These are phyloP conservation scores for Cancer borealis DNA, from an alignment of 2,888 invertebrate genomes.

Conservation along the genomic window DNA sequence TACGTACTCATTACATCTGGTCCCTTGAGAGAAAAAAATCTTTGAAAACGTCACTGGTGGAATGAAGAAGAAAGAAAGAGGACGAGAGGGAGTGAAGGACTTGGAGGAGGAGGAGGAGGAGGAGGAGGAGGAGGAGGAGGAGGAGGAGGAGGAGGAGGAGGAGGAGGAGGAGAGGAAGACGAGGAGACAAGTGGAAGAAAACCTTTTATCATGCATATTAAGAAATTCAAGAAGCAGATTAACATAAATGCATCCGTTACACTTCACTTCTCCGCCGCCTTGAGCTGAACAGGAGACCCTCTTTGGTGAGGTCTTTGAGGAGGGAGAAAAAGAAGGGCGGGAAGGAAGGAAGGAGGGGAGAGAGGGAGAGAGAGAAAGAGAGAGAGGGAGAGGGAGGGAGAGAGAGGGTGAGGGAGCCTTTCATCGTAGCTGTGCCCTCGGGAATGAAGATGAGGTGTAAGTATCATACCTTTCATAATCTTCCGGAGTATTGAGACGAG, in stretches of 20 bases:
- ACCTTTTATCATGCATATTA: background rate
- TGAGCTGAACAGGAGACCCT: background rate
- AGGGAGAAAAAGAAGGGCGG: background rate
- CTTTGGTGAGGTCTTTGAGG: background rate
- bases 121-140: too few species aligned
- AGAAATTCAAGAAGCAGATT: background rate
- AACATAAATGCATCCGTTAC: background rate
- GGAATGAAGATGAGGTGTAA: conserved; percentile 8
- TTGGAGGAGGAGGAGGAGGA: background rate
- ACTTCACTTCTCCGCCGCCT: background rate
- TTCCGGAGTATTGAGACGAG: background rate
- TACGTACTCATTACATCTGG: background rate
- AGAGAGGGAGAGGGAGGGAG: background rate
- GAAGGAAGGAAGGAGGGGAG: background rate
- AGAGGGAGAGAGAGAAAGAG: background rate
- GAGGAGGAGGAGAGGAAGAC: background rate
- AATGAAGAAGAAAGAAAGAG: background rate
- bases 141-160: too few species aligned
- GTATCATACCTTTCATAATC: conserved; percentile 11
- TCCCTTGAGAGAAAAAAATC: background rate
- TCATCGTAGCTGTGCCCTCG: background rate
- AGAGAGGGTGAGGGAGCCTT: background rate
- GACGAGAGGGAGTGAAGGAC: background rate
- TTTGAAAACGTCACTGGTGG: background rate
- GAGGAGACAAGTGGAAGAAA: background rate